A percentile compares a stretch with the other conserved stretches of the same genome.
Conservation (phyloP, 2,113 vertebrate species). For the Cromileptes altivelis region DNA sequence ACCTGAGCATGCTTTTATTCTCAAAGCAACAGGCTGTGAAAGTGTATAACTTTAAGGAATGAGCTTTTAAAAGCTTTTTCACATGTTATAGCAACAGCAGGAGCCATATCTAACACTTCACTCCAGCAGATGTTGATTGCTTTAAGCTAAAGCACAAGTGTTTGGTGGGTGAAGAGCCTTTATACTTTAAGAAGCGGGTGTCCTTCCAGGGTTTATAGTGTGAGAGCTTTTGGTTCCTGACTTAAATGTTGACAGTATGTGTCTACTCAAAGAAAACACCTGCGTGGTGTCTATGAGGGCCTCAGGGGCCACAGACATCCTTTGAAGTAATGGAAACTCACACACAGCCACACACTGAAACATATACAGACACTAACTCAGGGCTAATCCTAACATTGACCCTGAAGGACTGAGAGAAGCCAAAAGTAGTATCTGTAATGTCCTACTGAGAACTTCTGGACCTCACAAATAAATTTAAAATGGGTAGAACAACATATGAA, state of each 20-base stretch:
- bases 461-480: constrained; percentile 27
- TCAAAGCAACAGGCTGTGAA: constrained; percentile 48
- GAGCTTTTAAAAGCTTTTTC: constrained; percentile 30
- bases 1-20: constrained; percentile 41
- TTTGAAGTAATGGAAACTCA: constrained; percentile 73
- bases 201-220: constrained; percentile 45
- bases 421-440: constrained; percentile 17
- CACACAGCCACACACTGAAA: constrained; percentile 54
- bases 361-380: constrained; percentile 40
- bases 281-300: constrained; percentile 58
- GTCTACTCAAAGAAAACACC: constrained; percentile 70
- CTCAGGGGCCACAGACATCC: constrained; percentile 41
- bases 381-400: constrained; percentile 36
- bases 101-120: constrained; percentile 23
- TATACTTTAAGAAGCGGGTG: constrained; percentile 6
- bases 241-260: constrained; percentile 67
- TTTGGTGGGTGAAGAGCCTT: constrained; percentile 19
- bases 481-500: background rate
- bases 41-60: constrained; percentile 42
- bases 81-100: constrained; percentile 43
- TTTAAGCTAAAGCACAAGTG: constrained; percentile 27
- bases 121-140: constrained; percentile 43
- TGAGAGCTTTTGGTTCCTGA: constrained; percentile 51
- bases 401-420: background rate
- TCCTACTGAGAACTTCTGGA: constrained; percentile 12